A percentile compares a stretch with the other conserved stretches of the same genome.
phyloP scores from a whole-genome alignment of 2,888 invertebrate species.

The Erebia aethiops region DNA sequence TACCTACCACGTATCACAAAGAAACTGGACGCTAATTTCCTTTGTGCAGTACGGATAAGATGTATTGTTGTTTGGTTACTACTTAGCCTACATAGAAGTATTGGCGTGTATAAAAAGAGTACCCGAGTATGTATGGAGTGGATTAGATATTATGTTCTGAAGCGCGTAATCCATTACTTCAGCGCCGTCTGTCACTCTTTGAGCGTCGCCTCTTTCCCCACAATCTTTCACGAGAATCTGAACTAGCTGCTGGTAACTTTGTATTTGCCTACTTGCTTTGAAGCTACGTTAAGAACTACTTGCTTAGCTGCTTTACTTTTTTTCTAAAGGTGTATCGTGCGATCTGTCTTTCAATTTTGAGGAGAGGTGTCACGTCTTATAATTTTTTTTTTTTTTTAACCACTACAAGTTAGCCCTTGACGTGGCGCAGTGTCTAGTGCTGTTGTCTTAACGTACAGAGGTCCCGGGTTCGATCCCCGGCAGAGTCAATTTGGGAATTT shows the following conservation, averaged over 20 bases:
- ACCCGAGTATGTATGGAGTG: not conserved
- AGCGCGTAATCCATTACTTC: slow-evolving; percentile 15
- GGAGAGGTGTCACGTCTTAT: too few relatives aligned
- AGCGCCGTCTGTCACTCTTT: slow-evolving; percentile 8
- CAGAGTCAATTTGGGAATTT: too few relatives aligned
- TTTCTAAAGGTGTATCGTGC: too few relatives aligned
- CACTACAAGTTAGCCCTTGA: too few relatives aligned
- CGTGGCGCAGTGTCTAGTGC: too few relatives aligned
- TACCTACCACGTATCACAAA: too few relatives aligned
- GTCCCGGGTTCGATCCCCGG: too few relatives aligned
- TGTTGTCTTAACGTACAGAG: too few relatives aligned
- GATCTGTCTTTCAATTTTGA: too few relatives aligned
- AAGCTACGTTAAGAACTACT: not conserved
- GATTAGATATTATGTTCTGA: slow-evolving; percentile 13
- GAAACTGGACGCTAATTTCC: too few relatives aligned
- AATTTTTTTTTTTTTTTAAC: too few relatives aligned
- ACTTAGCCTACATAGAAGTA: not conserved
- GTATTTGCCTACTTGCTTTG: slow-evolving; percentile 8
- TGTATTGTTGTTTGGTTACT: not conserved
- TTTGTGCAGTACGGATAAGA: not conserved
- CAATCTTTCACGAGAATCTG: not conserved
- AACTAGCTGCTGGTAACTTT: not conserved
- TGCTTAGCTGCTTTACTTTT: too few relatives aligned
- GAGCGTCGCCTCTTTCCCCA: not conserved
- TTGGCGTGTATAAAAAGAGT: not conserved